Evolutionary conservation across 2,113 vertebrate species (phyloP), one percentile per base, ranked within the genome.

Genomic region (Glaucomys volans): DNA sequence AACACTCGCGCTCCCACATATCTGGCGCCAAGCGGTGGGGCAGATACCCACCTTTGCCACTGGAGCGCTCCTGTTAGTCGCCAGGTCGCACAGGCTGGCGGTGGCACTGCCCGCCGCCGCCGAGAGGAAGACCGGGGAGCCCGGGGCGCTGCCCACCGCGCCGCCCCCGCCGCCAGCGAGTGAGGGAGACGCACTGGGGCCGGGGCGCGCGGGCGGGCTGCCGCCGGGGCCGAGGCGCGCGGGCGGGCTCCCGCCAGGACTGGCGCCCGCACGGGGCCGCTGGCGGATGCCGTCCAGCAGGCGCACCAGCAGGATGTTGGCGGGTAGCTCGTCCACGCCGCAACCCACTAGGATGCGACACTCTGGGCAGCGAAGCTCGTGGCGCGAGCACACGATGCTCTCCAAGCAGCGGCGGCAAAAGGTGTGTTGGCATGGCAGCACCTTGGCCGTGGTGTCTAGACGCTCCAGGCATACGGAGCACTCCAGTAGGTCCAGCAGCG

Each of bases 381-480:
- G 99, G 93, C 99, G 98, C 93, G 99, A 99, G 98, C 99, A 99
- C 96, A 99, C 98, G 84, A 99, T 99, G 99, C 99, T 99, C 98
- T 99, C 99, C 98, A 99, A 98, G 98, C 99, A 99, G 98, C 99
- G 99, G 96, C 99, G 99, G 98, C 99, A 99, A 99, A 99, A 99
- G 97, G 99, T 99, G 98, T 99, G 99, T 98, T 99, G 99, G 97
- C 99, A 99, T 26, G 99, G 99, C 94, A 99, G 99, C 93, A 99
- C 99, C 98, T 99, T 99, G 98, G 99, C 99, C 95, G 99, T 99
- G 95, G 99, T 99, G 98, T 99, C 99, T 99, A 99, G 98, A 94
- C 99, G 99, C 98, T 99, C 99, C 99, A 99, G 98, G 98, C 99
- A 99, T 96, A 99, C 99, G 75, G 99, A 99, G 97, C 99, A 99